Evolutionary conservation across 2,113 vertebrate species (phyloP), one percentile per base, ranked within the genome.

Genomic region (Spea multiplicata): DNA sequence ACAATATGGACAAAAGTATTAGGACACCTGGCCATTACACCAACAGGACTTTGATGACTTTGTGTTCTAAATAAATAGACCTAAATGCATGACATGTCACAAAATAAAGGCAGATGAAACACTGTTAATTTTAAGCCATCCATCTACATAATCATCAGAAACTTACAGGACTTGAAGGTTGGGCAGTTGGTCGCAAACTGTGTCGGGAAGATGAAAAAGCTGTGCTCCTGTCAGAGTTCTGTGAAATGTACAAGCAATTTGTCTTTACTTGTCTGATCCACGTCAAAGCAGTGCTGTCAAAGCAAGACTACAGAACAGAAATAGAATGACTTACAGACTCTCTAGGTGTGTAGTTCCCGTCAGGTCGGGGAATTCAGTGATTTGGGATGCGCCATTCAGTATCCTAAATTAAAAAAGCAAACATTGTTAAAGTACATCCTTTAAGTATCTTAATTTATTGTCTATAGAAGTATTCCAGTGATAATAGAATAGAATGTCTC

Each of bases 141-240:
- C 13, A 5, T 47, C 5, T 14, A 7, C 3, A 4, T 45, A 68
- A 4, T 84, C 30, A 30, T 30, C 30, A 30, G 86, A 88, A 83
- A 96, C 96, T 79, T 87, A 98, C 96, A 98, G 90, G 79, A 96
- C 88, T 91, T 95, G 95, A 59, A 98, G 93, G 87, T 94, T 95
- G 78, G 91, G 93, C 84, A 98, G 88, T 85, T 96, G 93, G 68
- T 95, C 91, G 87, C 96, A 98, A 84, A 96, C 86, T 0, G 87
- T 88, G 61, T 47, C 83, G 49, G 96, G 96, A 70, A 98, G 92
- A 82, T 92, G 93, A 17, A 90, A 92, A 86, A 98, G 95, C 86
- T 87, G 92, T 66, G 96, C 92, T 85, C 96, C 96, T 49, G 96
- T 98, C 82, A 98, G 93, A 16, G 95, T 97, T 85, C 96, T 97